Base-by-base conservation (phyloP, 2,797 vertebrate species). In the Hypotaenidia philippensis region DNA sequence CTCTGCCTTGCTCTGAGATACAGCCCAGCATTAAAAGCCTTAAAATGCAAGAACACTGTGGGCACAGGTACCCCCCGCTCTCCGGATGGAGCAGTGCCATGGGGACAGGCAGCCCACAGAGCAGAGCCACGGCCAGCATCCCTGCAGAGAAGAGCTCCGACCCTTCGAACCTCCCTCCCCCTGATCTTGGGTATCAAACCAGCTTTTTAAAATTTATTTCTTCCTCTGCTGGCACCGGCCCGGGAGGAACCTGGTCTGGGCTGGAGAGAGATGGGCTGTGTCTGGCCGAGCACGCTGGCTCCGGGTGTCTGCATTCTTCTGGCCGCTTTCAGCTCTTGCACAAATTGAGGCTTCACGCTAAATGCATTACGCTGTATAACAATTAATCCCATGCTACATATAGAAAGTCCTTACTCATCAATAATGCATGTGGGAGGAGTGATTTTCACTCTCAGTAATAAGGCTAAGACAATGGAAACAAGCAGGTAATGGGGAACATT, bases 401-500 rank as follows among this genome's bases (percentile, higher is more conserved):
- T 94, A 97, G 95, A 95, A 96, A 95, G 96, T 93, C 96, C 97
- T 96, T 97, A 90, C 91, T 96, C 96, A 97, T 97, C 97, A 97
- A 97, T 97, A 97, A 97, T 97, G 97, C 95, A 97, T 95, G 83
- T 12, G 5, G 93, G 95, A 96, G 94, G 95, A 97, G 94, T 89
- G 95, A 96, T 97, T 93, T 97, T 95, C 96, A 81, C 97, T 97
- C 91, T 89, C 83, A 32, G 93, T 97, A 96, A 96, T 94, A 91
- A 95, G 95, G 89, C 97, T 96, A 95, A 76, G 60, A 97, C 96
- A 96, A 96, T 97, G 96, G 96, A 95, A 97, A 97, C 96, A 97
- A 96, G 97, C 95, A 97, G 97, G 97, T 97, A 98, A 98, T 97
- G 97, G 97, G 91, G 63, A 82, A 94, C 87, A 93, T 98, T 97